A percentile compares a stretch with the other conserved stretches of the same genome.
These are phyloP conservation scores for Sceloporus tristichus DNA, from an alignment of 2,113 vertebrate genomes.

Conservation along the genomic window DNA sequence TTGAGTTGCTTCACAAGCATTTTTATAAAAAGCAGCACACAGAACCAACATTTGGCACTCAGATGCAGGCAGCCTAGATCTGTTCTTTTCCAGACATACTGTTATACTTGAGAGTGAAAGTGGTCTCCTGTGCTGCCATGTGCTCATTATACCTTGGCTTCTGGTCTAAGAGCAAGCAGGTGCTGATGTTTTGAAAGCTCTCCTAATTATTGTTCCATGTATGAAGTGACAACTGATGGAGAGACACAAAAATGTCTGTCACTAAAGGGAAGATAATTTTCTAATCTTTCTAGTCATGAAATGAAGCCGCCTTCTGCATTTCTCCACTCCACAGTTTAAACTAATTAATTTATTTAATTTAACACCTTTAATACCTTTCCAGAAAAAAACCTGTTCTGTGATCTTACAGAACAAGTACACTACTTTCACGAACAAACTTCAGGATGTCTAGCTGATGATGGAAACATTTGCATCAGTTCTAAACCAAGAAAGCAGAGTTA, in stretches of 20 bases:
- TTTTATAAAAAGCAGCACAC: background rate
- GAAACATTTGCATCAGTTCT: too few relatives aligned
- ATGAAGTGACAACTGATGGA: background rate
- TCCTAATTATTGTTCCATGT: background rate
- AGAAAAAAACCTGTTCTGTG: too few relatives aligned
- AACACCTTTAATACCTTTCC: background rate
- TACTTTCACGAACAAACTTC: background rate
- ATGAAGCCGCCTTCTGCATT: background rate
- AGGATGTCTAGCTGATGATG: too few relatives aligned
- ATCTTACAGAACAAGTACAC: background rate
- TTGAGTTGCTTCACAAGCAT: background rate
- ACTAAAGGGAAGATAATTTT: background rate
- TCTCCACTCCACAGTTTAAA: background rate
- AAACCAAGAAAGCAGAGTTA: background rate
- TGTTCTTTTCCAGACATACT: rapidly evolving
- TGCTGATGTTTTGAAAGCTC: background rate
- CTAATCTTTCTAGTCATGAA: background rate
- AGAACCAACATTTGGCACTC: slow-evolving; percentile 6
- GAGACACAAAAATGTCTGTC: background rate
- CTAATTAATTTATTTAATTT: background rate
- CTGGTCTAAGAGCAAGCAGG: background rate
- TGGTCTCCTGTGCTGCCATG: rapidly evolving
- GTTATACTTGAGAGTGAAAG: rapidly evolving
- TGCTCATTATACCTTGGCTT: background rate
- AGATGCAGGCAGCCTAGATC: rapidly evolving